phyloP scores from a whole-genome alignment of 2,797 vertebrate species.

The Pterois miles region DNA sequence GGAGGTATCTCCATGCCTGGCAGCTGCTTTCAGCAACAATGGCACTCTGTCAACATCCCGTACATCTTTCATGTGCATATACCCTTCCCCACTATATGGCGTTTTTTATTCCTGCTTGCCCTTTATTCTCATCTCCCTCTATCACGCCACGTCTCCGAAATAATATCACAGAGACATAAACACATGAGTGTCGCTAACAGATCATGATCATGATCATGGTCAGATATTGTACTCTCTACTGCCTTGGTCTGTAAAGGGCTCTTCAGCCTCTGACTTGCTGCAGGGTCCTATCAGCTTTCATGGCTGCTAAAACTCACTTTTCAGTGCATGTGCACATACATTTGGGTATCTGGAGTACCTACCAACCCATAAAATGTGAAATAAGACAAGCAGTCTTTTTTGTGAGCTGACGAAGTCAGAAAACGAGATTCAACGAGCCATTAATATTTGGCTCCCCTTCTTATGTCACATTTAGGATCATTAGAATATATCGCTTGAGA shows the following conservation, averaged over 20 bases:
- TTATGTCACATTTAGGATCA: too few species aligned
- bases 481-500: too few species aligned
- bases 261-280: neutral
- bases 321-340: neutral
- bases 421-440: too few species aligned
- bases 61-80: constrained; percentile 44
- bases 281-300: neutral
- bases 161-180: neutral
- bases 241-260: neutral
- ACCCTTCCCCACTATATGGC: neutral
- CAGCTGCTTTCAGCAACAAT: constrained; percentile 35
- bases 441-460: too few species aligned
- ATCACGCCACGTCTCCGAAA: constrained; percentile 4
- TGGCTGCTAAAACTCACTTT: neutral
- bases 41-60: constrained; percentile 6
- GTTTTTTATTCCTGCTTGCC: neutral
- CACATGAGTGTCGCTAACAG: neutral
- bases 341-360: neutral
- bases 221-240: neutral
- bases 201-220: neutral
- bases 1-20: constrained; percentile 24
- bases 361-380: neutral
- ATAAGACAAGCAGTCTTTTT: neutral
- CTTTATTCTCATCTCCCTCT: neutral
- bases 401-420: neutral